These are phyloP conservation scores for Lepus oiostolus DNA, from an alignment of 2,797 vertebrate genomes.

Conservation along the genomic window DNA sequence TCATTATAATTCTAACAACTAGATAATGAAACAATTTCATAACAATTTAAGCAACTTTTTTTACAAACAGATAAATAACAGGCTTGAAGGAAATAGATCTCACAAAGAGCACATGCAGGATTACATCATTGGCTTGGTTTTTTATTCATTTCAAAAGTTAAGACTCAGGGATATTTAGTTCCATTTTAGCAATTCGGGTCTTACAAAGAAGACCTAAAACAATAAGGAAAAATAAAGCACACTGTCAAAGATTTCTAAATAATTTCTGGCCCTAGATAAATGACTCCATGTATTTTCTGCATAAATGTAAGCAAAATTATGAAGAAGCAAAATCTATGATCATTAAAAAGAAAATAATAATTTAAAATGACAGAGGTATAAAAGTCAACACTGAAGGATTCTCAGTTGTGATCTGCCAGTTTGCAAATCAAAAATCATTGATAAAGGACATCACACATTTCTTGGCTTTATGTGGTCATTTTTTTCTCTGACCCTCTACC, in stretches of 20 bases:
- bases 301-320: not conserved
- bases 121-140: conserved; percentile 40
- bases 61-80: not conserved
- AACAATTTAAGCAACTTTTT: conserved; percentile 24
- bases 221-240: not conserved
- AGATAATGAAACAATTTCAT: conserved; percentile 28
- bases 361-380: not conserved
- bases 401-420: not conserved
- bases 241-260: not conserved
- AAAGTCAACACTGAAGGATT: not conserved
- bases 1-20: conserved; percentile 3
- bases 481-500: not conserved
- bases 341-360: not conserved
- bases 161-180: conserved; percentile 63
- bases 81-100: not conserved
- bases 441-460: not conserved
- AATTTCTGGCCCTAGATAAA: not conserved
- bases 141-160: conserved; percentile 55
- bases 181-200: conserved; percentile 29
- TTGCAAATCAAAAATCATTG: not conserved
- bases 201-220: not conserved
- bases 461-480: not conserved
- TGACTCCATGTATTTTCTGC: not conserved
- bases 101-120: not conserved
- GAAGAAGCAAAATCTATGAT: not conserved